Evolutionary conservation across 2,888 invertebrate species (phyloP).

Genomic region (Hirtodrosophila alboralis): DNA sequence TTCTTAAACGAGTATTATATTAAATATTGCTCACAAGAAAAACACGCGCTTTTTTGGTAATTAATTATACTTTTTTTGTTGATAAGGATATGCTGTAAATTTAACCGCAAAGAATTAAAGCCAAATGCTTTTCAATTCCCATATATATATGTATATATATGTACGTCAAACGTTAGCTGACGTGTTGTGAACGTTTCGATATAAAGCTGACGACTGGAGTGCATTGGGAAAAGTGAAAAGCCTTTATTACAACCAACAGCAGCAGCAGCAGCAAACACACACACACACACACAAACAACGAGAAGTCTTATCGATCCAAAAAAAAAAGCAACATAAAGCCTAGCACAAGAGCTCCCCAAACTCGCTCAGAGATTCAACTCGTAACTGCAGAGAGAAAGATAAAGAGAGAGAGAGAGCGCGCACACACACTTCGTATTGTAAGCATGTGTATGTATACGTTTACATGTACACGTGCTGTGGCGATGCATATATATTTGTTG

Average conservation of each 20-base stretch:
- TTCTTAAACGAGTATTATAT: constrained; percentile 1
- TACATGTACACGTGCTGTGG: constrained; percentile 1
- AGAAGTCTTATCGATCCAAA: constrained; percentile 81
- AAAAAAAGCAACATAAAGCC: constrained; percentile 33
- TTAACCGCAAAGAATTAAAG: constrained; percentile 46
- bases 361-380: constrained; percentile 45
- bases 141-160: too few relatives aligned
- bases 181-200: constrained; percentile 79
- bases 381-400: constrained; percentile 26
- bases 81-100: constrained; percentile 29
- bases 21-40: constrained; percentile 9
- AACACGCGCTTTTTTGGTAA: constrained; percentile 19
- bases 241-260: constrained; percentile 79
- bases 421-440: constrained; percentile 35
- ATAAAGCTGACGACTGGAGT: constrained; percentile 83
- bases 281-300: constrained; percentile 44
- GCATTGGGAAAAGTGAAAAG: constrained; percentile 83
- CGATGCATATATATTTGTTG: constrained; percentile 10
- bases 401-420: constrained; percentile 28
- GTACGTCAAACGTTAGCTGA: constrained; percentile 47
- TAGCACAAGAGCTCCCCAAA: constrained; percentile 44
- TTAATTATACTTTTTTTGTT: neutral
- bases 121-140: constrained; percentile 42
- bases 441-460: constrained; percentile 6
- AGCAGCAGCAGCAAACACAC: too few relatives aligned